phyloP scores from a whole-genome alignment of 2,797 vertebrate genomes.

The Microctenopoma stevenorrisi region DNA sequence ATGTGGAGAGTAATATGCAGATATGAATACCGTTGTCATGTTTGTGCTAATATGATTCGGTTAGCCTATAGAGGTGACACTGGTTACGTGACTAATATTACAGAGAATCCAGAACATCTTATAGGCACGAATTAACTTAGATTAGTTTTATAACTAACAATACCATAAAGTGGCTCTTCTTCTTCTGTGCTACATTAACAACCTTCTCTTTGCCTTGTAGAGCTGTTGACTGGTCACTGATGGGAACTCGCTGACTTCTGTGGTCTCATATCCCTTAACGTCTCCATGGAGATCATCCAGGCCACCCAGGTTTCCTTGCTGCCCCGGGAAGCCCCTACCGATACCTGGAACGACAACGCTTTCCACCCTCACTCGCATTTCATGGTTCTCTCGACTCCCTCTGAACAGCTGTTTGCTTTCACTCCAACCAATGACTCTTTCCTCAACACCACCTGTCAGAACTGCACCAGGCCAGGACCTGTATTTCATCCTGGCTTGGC shows the following conservation, averaged over 20 bases:
- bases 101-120: too few relatives aligned
- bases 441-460: slow-evolving; percentile 59
- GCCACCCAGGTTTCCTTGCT: slow-evolving; percentile 39
- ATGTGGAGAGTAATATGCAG: too few relatives aligned
- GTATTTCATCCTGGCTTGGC: slow-evolving; percentile 68
- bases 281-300: slow-evolving; percentile 71
- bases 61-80: too few relatives aligned
- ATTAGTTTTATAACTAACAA: too few relatives aligned
- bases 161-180: too few relatives aligned
- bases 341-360: slow-evolving; percentile 51
- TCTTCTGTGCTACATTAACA: background rate
- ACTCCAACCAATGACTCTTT: slow-evolving; percentile 19
- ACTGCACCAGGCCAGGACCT: slow-evolving; percentile 45
- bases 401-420: slow-evolving; percentile 25
- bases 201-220: slow-evolving; percentile 33
- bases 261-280: background rate
- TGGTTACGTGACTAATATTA: too few relatives aligned
- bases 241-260: slow-evolving; percentile 21
- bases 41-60: too few relatives aligned
- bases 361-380: slow-evolving; percentile 50
- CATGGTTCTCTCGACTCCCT: slow-evolving; percentile 57
- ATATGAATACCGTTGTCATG: too few relatives aligned
- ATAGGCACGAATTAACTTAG: too few relatives aligned
- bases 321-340: slow-evolving; percentile 25
- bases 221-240: slow-evolving; percentile 23